Percentiles rank a stretch among this genome's conserved stretches.
Conservation (phyloP, 2,888 invertebrate species). For the Chrysodeixis includens region DNA sequence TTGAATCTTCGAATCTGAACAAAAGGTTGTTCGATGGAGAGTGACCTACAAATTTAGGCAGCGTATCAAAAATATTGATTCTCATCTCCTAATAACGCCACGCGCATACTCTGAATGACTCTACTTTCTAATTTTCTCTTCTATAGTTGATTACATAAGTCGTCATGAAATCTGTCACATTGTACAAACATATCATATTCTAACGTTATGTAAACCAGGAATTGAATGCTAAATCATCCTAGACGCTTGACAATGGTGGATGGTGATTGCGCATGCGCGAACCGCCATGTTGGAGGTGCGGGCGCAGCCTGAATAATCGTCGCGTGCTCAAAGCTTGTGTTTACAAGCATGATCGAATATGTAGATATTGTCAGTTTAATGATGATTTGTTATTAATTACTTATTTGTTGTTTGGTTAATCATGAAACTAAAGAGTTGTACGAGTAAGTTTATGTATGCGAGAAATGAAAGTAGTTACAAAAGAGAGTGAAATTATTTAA, state of each 20-base stretch:
- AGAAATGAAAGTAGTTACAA: too few species aligned
- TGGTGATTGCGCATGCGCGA: conserved; percentile 33
- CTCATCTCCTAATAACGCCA: too few species aligned
- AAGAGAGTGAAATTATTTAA: too few species aligned
- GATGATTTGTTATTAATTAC: conserved; percentile 10
- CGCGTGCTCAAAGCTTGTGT: conserved; percentile 30
- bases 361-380: conserved; percentile 14
- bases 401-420: conserved; percentile 3
- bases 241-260: conserved; percentile 46
- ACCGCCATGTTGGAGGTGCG: conserved; percentile 32
- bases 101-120: too few species aligned
- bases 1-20: too few species aligned
- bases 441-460: too few species aligned
- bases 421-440: neutral
- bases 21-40: too few species aligned
- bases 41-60: too few species aligned
- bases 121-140: too few species aligned
- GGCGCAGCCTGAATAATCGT: conserved; percentile 35
- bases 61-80: too few species aligned
- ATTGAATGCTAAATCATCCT: conserved; percentile 50
- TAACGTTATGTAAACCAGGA: conserved; percentile 55
- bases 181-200: conserved; percentile 30
- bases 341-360: conserved; percentile 30
- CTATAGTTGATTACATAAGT: neutral
- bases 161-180: conserved; percentile 18